These are phyloP conservation scores for Engystomops pustulosus DNA, from an alignment of 2,113 vertebrate species.

Conservation along the genomic window DNA sequence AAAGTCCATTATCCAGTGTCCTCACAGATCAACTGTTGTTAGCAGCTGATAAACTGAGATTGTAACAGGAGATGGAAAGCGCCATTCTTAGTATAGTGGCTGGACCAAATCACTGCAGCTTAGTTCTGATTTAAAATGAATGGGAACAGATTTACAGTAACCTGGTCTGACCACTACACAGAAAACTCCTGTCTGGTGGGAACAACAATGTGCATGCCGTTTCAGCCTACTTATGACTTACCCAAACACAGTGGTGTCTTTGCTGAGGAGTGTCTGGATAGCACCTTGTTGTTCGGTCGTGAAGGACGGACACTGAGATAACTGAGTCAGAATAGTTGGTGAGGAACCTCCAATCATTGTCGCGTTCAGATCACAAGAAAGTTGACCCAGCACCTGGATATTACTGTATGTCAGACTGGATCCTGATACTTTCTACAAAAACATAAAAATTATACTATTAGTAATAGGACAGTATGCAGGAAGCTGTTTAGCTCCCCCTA, in stretches of 20 bases:
- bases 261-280: constrained; percentile 57
- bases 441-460: background rate
- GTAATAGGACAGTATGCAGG: background rate
- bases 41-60: too few species aligned
- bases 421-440: constrained; percentile 59
- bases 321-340: constrained; percentile 46
- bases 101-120: too few species aligned
- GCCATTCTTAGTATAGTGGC: too few species aligned
- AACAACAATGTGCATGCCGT: too few species aligned
- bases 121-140: too few species aligned
- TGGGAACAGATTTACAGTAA: too few species aligned
- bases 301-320: constrained; percentile 64
- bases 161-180: too few species aligned
- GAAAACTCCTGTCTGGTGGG: too few species aligned
- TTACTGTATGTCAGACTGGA: background rate
- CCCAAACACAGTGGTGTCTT: constrained; percentile 65
- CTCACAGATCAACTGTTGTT: too few species aligned
- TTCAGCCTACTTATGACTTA: constrained; percentile 57
- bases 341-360: constrained; percentile 60
- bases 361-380: constrained; percentile 67
- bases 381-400: constrained; percentile 56
- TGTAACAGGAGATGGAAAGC: too few species aligned
- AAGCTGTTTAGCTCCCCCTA: background rate
- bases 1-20: too few species aligned
- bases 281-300: constrained; percentile 65